These are phyloP conservation scores for Papilio machaon DNA, from an alignment of 1,140 invertebrate genomes.

Conservation along the genomic window DNA sequence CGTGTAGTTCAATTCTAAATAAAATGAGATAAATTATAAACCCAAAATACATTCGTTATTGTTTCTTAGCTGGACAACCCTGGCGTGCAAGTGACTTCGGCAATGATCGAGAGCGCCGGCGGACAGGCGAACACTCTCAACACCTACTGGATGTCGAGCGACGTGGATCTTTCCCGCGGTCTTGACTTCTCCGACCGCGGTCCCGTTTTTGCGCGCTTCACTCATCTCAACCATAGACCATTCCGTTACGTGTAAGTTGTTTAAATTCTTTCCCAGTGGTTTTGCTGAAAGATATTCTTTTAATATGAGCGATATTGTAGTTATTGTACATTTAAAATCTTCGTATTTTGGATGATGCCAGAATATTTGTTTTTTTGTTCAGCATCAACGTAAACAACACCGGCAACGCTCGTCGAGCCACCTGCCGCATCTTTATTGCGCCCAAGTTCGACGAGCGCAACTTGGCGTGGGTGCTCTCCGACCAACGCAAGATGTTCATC, in stretches of 20 bases:
- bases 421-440: constrained; percentile 89
- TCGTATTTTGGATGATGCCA: neutral
- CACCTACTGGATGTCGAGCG: constrained; percentile 85
- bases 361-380: constrained; percentile 35
- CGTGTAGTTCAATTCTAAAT: constrained; percentile 31
- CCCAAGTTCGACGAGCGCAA: constrained; percentile 89
- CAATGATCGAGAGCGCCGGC: constrained; percentile 57
- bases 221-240: constrained; percentile 85
- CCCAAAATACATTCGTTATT: neutral
- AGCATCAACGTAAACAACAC: constrained; percentile 85
- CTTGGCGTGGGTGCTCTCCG: constrained; percentile 84
- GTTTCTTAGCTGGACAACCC: constrained; percentile 67
- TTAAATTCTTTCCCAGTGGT: neutral
- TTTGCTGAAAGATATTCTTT: no score
- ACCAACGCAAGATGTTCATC: constrained; percentile 88
- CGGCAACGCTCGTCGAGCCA: constrained; percentile 82
- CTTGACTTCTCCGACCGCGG: constrained; percentile 83
- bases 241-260: constrained; percentile 83
- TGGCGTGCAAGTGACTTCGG: constrained; percentile 66
- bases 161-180: constrained; percentile 84
- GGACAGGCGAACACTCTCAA: constrained; percentile 70
- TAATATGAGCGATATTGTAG: no score
- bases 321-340: no score
- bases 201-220: constrained; percentile 83
- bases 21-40: constrained; percentile 16